Percentiles rank a stretch among this genome's conserved stretches.
Evolutionary conservation across 2,888 invertebrate genomes (phyloP).

Genomic region (Scaptomyza reducta): DNA sequence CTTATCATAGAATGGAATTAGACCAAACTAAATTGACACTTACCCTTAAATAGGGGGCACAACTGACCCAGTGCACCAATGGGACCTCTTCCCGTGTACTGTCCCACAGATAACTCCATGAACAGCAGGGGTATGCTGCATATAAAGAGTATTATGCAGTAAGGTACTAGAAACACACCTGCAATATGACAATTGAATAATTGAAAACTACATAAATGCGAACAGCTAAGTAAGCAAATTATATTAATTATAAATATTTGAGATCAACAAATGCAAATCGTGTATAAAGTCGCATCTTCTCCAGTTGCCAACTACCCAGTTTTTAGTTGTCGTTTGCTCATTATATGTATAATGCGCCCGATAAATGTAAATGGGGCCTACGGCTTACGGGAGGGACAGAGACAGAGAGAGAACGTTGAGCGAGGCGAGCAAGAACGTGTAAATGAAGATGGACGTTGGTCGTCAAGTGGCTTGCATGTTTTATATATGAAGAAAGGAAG

Average conservation of each 20-base stretch:
- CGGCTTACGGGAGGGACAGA: conserved; percentile 1
- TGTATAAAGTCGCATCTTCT: conserved; percentile 11
- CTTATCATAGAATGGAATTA: neutral
- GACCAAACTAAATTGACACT: conserved; percentile 50
- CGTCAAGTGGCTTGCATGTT: conserved; percentile 66
- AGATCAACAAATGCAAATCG: conserved; percentile 64
- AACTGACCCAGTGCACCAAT: conserved; percentile 96
- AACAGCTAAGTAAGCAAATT: conserved; percentile 70
- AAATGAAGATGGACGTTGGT: conserved; percentile 75
- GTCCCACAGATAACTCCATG: conserved; percentile 96
- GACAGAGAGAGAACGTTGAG: conserved; percentile 32
- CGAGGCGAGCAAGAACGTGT: no score
- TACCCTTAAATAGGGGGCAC: conserved; percentile 96
- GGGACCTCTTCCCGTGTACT: conserved; percentile 95
- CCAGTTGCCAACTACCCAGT: conserved; percentile 13
- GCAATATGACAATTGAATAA: conserved; percentile 69
- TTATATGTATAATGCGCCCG: conserved; percentile 54
- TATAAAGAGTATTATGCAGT: conserved; percentile 94
- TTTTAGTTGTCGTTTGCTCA: conserved; percentile 33
- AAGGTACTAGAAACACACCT: conserved; percentile 98
- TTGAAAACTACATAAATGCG: conserved; percentile 11
- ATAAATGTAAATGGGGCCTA: conserved; percentile 49
- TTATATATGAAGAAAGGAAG: neutral
- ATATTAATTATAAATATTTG: conserved; percentile 79
- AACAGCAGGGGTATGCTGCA: conserved; percentile 96